phyloP scores from a whole-genome alignment of 2,113 vertebrate genomes.

The Edolisoma coerulescens region DNA sequence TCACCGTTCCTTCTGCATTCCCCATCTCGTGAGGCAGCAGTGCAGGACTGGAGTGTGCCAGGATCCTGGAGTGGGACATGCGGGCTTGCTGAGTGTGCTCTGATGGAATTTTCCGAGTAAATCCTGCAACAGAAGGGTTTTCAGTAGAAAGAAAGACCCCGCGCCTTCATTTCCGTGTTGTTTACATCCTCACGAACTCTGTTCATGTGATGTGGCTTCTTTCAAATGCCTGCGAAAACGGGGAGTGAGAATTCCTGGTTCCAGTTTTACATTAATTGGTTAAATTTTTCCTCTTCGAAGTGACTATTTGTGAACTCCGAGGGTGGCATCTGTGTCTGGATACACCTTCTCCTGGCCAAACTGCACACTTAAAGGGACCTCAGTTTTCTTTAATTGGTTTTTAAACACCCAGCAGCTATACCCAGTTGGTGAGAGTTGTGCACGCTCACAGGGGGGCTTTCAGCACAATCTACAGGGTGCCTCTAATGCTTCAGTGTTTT shows the following conservation, averaged over 20 bases:
- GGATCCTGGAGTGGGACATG: background rate
- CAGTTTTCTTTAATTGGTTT: background rate
- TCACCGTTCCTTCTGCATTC: accelerated
- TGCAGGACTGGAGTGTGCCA: background rate
- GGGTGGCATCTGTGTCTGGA: background rate
- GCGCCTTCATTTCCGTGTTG: background rate
- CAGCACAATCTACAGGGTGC: background rate
- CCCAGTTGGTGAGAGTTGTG: background rate
- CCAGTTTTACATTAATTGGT: background rate
- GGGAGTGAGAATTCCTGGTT: background rate
- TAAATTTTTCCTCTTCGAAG: background rate
- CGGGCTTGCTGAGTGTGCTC: background rate
- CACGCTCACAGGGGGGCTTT: accelerated
- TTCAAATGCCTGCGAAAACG: background rate
- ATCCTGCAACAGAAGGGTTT: background rate
- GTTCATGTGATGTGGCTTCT: background rate
- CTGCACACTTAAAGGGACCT: background rate
- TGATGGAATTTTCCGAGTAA: background rate
- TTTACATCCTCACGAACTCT: background rate
- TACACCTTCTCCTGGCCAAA: background rate
- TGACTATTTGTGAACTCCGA: background rate
- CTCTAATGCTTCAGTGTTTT: background rate
- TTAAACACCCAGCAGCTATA: background rate
- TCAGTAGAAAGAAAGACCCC: background rate
- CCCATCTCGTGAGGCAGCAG: accelerated